phyloP scores from a whole-genome alignment of 1,140 invertebrate genomes.

The Diabrotica virgifera region DNA sequence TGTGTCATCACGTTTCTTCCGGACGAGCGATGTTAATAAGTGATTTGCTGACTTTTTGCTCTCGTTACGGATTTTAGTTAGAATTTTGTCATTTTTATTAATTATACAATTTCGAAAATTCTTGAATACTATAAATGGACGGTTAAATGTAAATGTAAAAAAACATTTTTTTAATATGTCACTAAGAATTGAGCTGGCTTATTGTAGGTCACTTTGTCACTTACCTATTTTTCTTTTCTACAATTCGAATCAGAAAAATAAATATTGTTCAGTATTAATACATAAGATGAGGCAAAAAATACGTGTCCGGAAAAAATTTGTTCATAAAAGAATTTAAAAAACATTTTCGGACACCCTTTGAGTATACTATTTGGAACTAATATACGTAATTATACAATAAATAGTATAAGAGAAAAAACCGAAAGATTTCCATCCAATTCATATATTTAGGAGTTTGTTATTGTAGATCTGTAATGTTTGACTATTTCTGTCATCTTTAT shows the following conservation, averaged over 20 bases:
- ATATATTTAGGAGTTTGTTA: slow-evolving; percentile 29
- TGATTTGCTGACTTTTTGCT: too few species aligned
- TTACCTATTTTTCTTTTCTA: slow-evolving; percentile 6
- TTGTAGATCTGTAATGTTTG: slow-evolving; percentile 24
- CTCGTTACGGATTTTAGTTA: too few species aligned
- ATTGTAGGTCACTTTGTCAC: neutral
- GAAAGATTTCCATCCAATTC: slow-evolving; percentile 41
- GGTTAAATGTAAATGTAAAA: too few species aligned
- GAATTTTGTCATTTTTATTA: too few species aligned
- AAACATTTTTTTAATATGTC: too few species aligned
- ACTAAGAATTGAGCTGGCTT: too few species aligned
- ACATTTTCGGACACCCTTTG: slow-evolving; percentile 26
- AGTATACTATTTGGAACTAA: slow-evolving; percentile 47
- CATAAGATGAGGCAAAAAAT: slow-evolving; percentile 18
- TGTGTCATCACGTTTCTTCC: too few species aligned
- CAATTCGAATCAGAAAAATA: slow-evolving; percentile 14
- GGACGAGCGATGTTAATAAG: too few species aligned
- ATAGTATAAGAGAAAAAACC: slow-evolving; percentile 35
- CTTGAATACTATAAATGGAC: too few species aligned
- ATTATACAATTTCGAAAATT: too few species aligned
- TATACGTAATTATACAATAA: slow-evolving; percentile 50
- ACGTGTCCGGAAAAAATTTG: slow-evolving; percentile 4
- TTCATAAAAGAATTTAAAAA: slow-evolving; percentile 9
- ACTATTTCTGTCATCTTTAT: slow-evolving; percentile 15
- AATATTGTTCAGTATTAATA: slow-evolving; percentile 23